Evolutionary conservation across 2,888 invertebrate genomes (phyloP).

Genomic region (Protula sp.): DNA sequence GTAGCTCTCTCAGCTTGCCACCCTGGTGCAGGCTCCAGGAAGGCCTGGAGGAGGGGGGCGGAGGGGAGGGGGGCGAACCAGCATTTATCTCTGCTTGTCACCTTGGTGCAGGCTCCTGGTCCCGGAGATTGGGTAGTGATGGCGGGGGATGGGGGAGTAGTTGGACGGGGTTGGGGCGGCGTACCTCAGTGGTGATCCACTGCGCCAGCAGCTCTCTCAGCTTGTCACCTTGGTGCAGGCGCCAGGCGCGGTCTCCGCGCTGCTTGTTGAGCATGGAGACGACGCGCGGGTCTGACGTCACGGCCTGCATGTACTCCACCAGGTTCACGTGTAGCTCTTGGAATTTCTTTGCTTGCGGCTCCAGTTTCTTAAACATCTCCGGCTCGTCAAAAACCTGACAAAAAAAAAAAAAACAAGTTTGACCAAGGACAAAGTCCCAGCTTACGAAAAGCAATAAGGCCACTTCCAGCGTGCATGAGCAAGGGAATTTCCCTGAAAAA

Average conservation of each 20-base stretch:
- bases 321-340: constrained; percentile 37
- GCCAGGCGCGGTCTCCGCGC: constrained; percentile 45
- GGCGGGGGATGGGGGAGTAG: too few species aligned
- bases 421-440: too few species aligned
- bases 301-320: constrained; percentile 47
- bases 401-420: too few species aligned
- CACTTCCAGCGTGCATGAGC: too few species aligned
- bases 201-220: constrained; percentile 20
- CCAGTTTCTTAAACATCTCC: constrained; percentile 34
- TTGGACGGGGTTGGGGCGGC: too few species aligned
- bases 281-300: constrained; percentile 45
- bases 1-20: constrained; percentile 32
- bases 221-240: constrained; percentile 46
- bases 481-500: too few species aligned
- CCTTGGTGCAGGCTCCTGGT: too few species aligned
- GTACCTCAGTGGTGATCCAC: background rate
- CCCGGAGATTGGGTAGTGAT: too few species aligned
- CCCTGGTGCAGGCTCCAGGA: constrained; percentile 46
- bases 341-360: constrained; percentile 35
- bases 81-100: too few species aligned
- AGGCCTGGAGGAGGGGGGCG: too few species aligned
- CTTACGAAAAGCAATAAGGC: too few species aligned
- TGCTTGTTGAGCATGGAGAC: constrained; percentile 39
- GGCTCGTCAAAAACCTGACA: constrained; percentile 37
- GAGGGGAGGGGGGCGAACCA: too few species aligned